Base-by-base conservation (phyloP, 2,888 invertebrate genomes). In the Oeneis ivallda region DNA sequence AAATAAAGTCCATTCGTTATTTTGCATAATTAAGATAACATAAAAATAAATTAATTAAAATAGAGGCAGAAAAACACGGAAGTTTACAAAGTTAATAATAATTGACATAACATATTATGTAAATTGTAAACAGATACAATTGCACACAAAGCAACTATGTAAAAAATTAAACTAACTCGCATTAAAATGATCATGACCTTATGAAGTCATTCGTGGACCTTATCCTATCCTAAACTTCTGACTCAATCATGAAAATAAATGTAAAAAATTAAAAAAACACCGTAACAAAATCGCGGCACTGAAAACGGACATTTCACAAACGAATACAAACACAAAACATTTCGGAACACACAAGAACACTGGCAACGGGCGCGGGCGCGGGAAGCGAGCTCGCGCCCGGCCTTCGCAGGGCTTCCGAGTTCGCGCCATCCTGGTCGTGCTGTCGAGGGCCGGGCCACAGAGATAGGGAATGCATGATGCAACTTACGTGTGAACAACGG, bases 401-500 rank as follows among this genome's bases (percentile, higher is more conserved):
- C 0, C 5, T 26, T 26, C 5, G 3, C 26, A n/a, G 26, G 32
- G 62, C 50, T 8, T 45, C 45, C 43, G 45, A 60, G 26, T 45
- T 50, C 49, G 11, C 43, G 43, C 64, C 57, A 64, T 62, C 64
- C 62, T 59, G 58, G 39, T 43, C 1, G n/a, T n/a, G 6, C 7
- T n/a, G n/a, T 7, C 7, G 5, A 4, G n/a, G n/a, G 7, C 43
- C 37, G 45, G 43, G 53, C 37, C 56, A 57, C 62, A 53, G 54
- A 64, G 47, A 56, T 64, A 64, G 59, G 66, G 58, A 64, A 66
- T 52, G 26, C 26, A 26, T 26, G 26, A 26, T 26, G 50, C 72
- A 82, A 87, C 87, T 87, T 82, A 87, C 87, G 82, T 84, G 78
- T 72, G 72, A 71, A 71, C 62, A 72, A 67, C 43, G 56, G 76